Evolutionary conservation across 2,113 vertebrate genomes (phyloP).

Genomic region (Dicaeum eximium): DNA sequence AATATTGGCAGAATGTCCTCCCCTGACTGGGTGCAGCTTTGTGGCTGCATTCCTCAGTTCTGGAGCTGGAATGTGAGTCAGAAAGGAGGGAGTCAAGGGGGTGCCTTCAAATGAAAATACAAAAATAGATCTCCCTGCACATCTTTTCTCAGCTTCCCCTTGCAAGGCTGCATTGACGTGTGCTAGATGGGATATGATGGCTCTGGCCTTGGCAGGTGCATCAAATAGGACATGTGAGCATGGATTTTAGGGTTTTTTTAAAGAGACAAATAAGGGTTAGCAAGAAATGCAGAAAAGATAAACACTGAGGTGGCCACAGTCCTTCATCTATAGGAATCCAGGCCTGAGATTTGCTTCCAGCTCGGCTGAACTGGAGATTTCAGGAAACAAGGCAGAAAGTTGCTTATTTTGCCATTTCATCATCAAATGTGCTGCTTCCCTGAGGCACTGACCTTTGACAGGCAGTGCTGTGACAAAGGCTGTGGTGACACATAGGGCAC

Average conservation of each 20-base stretch:
- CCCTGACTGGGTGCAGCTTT: not conserved
- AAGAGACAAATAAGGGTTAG: not conserved
- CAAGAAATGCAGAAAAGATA: not conserved
- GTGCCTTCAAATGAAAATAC: not conserved
- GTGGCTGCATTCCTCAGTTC: not conserved
- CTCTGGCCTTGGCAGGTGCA: constrained; percentile 15
- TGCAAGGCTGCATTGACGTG: not conserved
- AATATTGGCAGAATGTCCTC: not conserved
- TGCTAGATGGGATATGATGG: not conserved
- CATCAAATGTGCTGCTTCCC: not conserved
- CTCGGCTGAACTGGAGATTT: not conserved
- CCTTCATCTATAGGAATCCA: not conserved
- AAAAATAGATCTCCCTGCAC: not conserved
- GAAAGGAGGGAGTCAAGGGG: not conserved
- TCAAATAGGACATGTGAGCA: not conserved
- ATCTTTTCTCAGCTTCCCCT: not conserved
- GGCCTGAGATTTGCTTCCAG: not conserved
- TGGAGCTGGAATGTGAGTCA: not conserved
- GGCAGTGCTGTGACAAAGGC: not conserved
- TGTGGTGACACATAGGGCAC: too few relatives aligned
- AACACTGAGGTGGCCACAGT: not conserved
- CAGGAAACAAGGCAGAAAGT: not conserved
- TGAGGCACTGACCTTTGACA: not conserved
- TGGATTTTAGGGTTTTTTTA: not conserved
- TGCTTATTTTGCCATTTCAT: not conserved